Base-by-base conservation (phyloP, 2,113 vertebrate genomes). In the Corythornis cristatus region DNA sequence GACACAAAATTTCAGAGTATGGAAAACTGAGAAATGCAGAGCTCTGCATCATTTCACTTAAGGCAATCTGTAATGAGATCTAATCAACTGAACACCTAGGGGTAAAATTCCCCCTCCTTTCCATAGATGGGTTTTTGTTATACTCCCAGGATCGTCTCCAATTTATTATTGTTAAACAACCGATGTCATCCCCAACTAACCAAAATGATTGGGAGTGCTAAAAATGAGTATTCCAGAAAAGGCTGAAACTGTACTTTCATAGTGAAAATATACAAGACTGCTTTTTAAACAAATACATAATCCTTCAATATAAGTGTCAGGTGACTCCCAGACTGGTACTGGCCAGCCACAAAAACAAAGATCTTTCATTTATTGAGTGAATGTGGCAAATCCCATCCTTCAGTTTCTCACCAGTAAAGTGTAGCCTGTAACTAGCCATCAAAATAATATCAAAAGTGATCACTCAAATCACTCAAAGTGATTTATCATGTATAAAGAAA, bases 151-250 rank as follows among this genome's bases (percentile, higher is more conserved):
- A 75, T 33, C 33, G 29, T 29, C n/a, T 58, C 53, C 25, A 79
- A 68, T 89, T 78, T 92, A 45, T 93, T 90, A 73, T 40, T 78
- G 29, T 93, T 89, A 93, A 95, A 86, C 40, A 90, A 90, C 35
- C 68, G 43, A 84, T 72, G 29, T 53, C 65, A 91, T 29, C 10
- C 23, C 33, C 14, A 86, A 46, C 67, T 61, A 90, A 91, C 25
- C 21, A 75, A 91, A 88, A 83, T 54, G 4, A 73, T 23, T 62
- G 15, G 16, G 73, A 80, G 15, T n/a, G 15, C 33, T 83, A 83
- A 75, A 73, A 91, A n/a, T 12, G 66, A 70, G 26, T 54, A n/a
- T 65, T 42, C 43, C 18, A 73, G 28, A 56, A 85, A 80, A 80
- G 53, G 25, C 1, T 88, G 56, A 51, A 87, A 43, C 28, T 77